These are phyloP conservation scores for Leptinotarsa peninsularis DNA, from an alignment of 2,888 invertebrate genomes.

Conservation along the genomic window DNA sequence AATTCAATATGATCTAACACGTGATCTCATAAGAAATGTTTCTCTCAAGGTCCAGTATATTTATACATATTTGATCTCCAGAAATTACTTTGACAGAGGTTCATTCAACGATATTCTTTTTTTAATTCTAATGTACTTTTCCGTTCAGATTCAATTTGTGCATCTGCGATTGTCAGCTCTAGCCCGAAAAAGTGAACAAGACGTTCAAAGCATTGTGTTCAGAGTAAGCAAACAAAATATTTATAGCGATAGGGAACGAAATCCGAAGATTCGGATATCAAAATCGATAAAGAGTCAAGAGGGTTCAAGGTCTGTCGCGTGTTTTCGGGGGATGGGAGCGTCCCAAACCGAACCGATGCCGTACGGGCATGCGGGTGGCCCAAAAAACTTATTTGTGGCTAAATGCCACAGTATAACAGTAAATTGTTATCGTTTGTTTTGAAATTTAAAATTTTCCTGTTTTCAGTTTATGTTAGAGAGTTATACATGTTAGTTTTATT, in stretches of 20 bases:
- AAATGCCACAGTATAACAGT: background rate
- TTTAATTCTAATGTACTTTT: too few relatives aligned
- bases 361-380: background rate
- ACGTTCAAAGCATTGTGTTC: background rate
- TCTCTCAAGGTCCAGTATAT: too few relatives aligned
- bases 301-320: slow-evolving; percentile 49
- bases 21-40: too few relatives aligned
- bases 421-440: too few relatives aligned
- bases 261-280: slow-evolving; percentile 37
- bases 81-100: background rate
- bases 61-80: too few relatives aligned
- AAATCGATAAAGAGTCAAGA: slow-evolving; percentile 48
- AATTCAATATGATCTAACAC: too few relatives aligned
- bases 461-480: background rate
- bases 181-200: slow-evolving; percentile 18
- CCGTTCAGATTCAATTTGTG: background rate
- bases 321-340: slow-evolving; percentile 20
- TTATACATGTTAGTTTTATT: too few relatives aligned
- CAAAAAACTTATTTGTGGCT: background rate
- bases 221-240: slow-evolving; percentile 32
- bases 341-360: background rate
- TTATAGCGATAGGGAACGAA: slow-evolving; percentile 31
- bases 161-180: slow-evolving; percentile 4
- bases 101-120: background rate
- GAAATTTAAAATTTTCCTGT: too few relatives aligned